phyloP scores from a whole-genome alignment of 1,140 invertebrate genomes.

The Nylanderia fulva region DNA sequence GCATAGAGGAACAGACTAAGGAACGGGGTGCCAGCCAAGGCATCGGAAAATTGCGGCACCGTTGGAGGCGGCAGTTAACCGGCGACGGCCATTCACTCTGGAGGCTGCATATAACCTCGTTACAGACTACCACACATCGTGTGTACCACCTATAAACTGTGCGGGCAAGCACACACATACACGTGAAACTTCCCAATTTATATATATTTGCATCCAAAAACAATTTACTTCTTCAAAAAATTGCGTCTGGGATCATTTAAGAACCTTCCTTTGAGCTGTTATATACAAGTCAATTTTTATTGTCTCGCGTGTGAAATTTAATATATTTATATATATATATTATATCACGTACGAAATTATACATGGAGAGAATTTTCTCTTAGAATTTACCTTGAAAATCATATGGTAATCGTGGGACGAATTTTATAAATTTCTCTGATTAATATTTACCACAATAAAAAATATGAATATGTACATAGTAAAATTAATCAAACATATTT shows the following conservation, averaged over 20 bases:
- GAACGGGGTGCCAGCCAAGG: constrained; percentile 24
- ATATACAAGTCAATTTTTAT: background rate
- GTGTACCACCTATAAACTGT: background rate
- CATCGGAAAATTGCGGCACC: constrained; percentile 50
- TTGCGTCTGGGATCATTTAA: background rate
- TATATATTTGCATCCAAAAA: background rate
- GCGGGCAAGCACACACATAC: background rate
- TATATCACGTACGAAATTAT: background rate
- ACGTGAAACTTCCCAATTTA: background rate
- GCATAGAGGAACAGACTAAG: no score
- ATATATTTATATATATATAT: background rate
- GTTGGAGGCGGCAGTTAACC: constrained; percentile 13
- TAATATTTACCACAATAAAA: no score
- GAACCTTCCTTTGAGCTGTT: background rate
- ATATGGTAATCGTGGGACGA: no score
- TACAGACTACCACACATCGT: constrained; percentile 42
- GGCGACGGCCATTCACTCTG: constrained; percentile 37
- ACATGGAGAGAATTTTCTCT: no score
- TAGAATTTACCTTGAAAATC: no score
- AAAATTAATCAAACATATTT: no score
- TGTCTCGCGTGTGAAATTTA: no score
- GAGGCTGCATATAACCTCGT: constrained; percentile 45
- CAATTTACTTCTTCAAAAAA: no score
- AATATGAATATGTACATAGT: no score
- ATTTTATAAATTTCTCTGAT: no score